Conservation (phyloP, 2,888 invertebrate genomes). For the Spisula subtruncata region DNA sequence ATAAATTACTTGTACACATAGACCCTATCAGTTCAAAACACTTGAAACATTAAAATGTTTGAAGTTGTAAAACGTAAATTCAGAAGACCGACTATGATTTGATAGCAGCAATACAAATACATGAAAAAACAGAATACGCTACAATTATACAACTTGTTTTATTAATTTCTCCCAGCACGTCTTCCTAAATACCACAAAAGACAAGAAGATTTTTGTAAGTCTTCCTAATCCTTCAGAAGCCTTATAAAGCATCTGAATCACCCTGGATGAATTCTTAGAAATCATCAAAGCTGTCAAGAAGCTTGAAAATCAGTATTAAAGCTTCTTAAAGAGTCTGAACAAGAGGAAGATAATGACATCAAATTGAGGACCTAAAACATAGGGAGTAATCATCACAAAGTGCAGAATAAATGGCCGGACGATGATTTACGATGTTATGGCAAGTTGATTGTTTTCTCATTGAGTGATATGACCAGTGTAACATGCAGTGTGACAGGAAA, state of each 20-base stretch:
- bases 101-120: not conserved
- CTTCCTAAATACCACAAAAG: not conserved
- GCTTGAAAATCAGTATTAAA: slow-evolving; percentile 50
- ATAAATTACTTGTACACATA: not conserved
- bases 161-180: not conserved
- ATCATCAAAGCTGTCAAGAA: slow-evolving; percentile 51
- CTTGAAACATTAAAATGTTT: not conserved
- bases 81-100: not conserved
- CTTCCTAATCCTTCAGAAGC: slow-evolving; percentile 54
- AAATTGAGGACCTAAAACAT: slow-evolving; percentile 42
- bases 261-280: slow-evolving; percentile 52
- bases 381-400: slow-evolving; percentile 46
- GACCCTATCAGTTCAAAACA: not conserved
- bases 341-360: slow-evolving; percentile 48
- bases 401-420: slow-evolving; percentile 51
- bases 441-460: slow-evolving; percentile 56
- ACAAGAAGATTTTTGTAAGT: slow-evolving; percentile 47
- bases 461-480: slow-evolving; percentile 39
- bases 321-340: slow-evolving; percentile 46
- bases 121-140: not conserved
- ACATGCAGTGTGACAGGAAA: slow-evolving; percentile 58
- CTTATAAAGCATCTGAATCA: slow-evolving; percentile 58
- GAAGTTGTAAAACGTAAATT: not conserved
- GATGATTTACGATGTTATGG: slow-evolving; percentile 37
- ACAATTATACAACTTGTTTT: slow-evolving; percentile 8